phyloP scores from a whole-genome alignment of 1,140 invertebrate genomes.

The Hydropsyche tenuis region DNA sequence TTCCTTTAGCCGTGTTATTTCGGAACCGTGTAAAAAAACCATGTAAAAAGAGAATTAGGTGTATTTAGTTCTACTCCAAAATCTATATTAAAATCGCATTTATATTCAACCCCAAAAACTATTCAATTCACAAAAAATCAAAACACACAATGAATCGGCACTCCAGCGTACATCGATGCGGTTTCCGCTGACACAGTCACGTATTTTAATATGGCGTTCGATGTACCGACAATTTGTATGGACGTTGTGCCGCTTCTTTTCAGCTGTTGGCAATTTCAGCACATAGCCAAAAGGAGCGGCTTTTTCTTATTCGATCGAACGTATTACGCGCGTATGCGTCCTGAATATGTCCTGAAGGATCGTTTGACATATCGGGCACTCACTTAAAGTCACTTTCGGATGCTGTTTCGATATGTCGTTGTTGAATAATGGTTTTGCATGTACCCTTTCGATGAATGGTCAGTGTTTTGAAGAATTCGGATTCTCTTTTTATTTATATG shows the following conservation, averaged over 20 bases:
- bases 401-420: not conserved
- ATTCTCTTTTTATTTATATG: no score
- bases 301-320: constrained; percentile 15
- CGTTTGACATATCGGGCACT: constrained; percentile 9
- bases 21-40: no score
- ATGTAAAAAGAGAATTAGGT: no score
- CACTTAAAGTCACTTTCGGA: not conserved
- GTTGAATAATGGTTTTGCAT: not conserved
- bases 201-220: constrained; percentile 9
- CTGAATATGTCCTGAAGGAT: not conserved
- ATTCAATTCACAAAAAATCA: no score
- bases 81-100: no score
- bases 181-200: constrained; percentile 3
- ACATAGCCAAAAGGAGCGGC: not conserved
- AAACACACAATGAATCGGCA: no score
- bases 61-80: no score
- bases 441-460: no score
- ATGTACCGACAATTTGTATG: constrained; percentile 14
- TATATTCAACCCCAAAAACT: no score
- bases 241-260: not conserved
- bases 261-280: not conserved
- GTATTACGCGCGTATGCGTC: constrained; percentile 5
- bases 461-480: no score
- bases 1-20: no score
- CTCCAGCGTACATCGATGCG: not conserved